These are phyloP conservation scores for Paralichthys olivaceus DNA, from an alignment of 2,113 vertebrate species.

Conservation along the genomic window DNA sequence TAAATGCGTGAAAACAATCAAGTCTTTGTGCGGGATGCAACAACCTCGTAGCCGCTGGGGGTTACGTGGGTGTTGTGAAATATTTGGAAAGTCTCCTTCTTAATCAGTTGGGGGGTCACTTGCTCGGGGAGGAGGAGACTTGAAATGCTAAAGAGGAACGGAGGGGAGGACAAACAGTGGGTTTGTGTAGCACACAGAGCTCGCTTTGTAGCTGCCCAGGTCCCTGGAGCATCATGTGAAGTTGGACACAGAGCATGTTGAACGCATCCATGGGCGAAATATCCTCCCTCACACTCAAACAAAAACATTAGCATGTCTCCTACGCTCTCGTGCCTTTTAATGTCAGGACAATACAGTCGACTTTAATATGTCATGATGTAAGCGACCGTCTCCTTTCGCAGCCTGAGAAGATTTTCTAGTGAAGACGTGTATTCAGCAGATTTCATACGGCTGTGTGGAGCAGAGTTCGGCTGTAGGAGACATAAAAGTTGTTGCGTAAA, in stretches of 20 bases:
- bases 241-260: conserved; percentile 53
- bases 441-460: not conserved
- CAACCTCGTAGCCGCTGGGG: conserved; percentile 41
- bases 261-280: conserved; percentile 43
- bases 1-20: conserved; percentile 52
- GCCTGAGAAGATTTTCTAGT: not conserved
- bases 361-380: conserved; percentile 30
- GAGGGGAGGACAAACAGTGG: conserved; percentile 65
- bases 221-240: conserved; percentile 67
- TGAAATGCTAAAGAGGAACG: conserved; percentile 75
- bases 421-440: not conserved
- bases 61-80: conserved; percentile 75
- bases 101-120: conserved; percentile 62
- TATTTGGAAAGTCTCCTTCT: conserved; percentile 78
- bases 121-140: conserved; percentile 59
- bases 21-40: conserved; percentile 61
- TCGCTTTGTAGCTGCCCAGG: conserved; percentile 68
- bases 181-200: conserved; percentile 75
- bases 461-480: not conserved
- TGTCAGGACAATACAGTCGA: conserved; percentile 33
- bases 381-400: not conserved
- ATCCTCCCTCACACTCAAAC: conserved; percentile 40
- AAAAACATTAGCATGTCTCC: conserved; percentile 72
- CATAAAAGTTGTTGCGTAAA: not conserved
- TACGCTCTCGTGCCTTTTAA: conserved; percentile 32